Percentiles rank a stretch among this genome's conserved stretches.
phyloP scores from a whole-genome alignment of 2,888 invertebrate genomes.

The Cephus pulcher region DNA sequence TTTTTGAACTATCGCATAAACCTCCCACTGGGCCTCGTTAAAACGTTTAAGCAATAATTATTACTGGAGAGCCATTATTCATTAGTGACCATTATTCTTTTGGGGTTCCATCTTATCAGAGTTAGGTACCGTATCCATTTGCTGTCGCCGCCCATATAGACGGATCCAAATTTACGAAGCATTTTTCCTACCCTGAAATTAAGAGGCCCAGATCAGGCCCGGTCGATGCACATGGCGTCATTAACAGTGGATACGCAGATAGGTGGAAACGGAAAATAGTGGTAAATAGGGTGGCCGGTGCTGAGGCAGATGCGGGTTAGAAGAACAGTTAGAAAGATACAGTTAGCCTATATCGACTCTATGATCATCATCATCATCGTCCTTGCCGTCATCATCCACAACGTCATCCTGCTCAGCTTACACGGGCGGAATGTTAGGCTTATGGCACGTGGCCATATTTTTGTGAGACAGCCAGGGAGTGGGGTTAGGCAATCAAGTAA shows the following conservation, averaged over 20 bases:
- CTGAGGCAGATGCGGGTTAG: conserved; percentile 24
- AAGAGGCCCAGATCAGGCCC: conserved; percentile 35
- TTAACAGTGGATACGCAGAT: conserved; percentile 30
- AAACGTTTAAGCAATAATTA: not conserved
- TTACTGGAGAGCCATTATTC: not conserved
- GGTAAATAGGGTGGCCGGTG: conserved; percentile 11
- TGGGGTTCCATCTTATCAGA: not conserved
- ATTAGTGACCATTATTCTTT: not conserved
- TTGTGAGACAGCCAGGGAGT: not conserved
- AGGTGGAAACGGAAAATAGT: conserved; percentile 22
- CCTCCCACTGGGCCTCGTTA: not conserved
- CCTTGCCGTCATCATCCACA: not conserved
- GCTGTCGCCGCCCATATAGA: not conserved
- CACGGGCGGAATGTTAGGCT: not conserved
- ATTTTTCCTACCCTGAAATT: conserved; percentile 31
- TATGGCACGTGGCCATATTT: not conserved
- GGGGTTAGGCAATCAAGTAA: not conserved
- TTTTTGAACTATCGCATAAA: not conserved
- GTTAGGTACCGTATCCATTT: not conserved
- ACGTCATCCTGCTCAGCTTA: not conserved
- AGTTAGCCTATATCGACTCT: conserved; percentile 3
- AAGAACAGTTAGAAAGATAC: conserved; percentile 24
- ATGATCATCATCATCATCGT: conserved; percentile 2
- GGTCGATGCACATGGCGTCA: conserved; percentile 43
- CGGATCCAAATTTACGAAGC: not conserved